Base-by-base conservation (phyloP, 92 coral and sea anemone genomes). In the Umimayanthus chanpuru region DNA sequence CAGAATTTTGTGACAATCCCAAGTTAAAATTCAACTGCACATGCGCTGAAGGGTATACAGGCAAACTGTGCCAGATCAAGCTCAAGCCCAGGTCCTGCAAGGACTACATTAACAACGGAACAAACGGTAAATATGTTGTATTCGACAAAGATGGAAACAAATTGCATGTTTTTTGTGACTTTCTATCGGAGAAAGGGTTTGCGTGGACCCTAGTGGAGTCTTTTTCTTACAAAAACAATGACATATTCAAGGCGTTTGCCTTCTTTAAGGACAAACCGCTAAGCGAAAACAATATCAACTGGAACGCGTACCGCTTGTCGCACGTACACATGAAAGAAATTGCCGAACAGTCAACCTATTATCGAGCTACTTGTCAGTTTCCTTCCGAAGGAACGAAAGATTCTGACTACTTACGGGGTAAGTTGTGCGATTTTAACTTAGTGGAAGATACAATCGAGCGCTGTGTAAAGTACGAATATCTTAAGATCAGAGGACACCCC, bases 171-270 rank as follows among this genome's bases (percentile, higher is more conserved):
- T 32, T 32, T 32, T 32, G 36, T 32, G 36, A 32, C 36, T 32
- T 32, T 32, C 36, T 32, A 32, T 32, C 36, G 0, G 36, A 32
- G 36, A 32, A 32, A 32, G 36, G 36, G 36, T 32, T 32, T 32
- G 36, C 36, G 1, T 32, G 36, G 36, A 32, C 36, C 36, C 36
- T 89, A 2, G 86, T 92, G 30, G 94, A 92, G 55, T 92, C 92
- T 0, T 92, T 92, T 47, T 85, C 94, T 39, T 72, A 80, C 11
- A 41, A 26, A 85, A 86, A 92, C 41, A 92, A 89, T 25, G 43
- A 15, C 28, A 10, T 79, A 9, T 85, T 47, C 15, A 76, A 4
- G 5, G 18, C 0, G 20, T 86, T 72, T 72, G 87, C 94, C 2
- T 92, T 92, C 75, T 80, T 80, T 53, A 73, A 74, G 56, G 80